Percentiles rank a stretch among this genome's conserved stretches.
Evolutionary conservation across 37 sponge, comb jelly and placozoan genomes (phyloP).

Genomic region (Agelas oroides): DNA sequence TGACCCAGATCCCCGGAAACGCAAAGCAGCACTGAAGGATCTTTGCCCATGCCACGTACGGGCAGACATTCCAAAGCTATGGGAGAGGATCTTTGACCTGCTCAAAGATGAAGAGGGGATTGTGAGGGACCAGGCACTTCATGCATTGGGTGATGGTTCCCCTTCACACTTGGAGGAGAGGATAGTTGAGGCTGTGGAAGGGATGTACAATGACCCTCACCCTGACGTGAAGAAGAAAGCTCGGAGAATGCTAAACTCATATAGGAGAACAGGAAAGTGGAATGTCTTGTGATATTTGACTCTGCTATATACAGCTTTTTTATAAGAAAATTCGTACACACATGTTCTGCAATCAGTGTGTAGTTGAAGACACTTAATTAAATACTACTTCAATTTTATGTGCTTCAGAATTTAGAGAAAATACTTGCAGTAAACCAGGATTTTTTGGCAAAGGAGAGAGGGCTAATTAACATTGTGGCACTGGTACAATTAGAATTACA

Average conservation of each 20-base stretch:
- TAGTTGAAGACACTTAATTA: too few species aligned
- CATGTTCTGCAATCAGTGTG: slow-evolving; percentile 8
- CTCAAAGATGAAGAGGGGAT: slow-evolving; percentile 56
- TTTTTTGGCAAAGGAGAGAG: too few species aligned
- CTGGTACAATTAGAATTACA: too few species aligned
- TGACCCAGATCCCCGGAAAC: slow-evolving; percentile 61
- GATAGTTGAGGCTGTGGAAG: slow-evolving; percentile 68
- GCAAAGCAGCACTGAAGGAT: slow-evolving; percentile 69
- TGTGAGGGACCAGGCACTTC: slow-evolving; percentile 82
- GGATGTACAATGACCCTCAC: slow-evolving; percentile 74
- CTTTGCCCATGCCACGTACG: slow-evolving; percentile 79
- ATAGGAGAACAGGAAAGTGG: slow-evolving; percentile 80
- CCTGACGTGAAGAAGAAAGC: slow-evolving; percentile 82
- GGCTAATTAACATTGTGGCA: too few species aligned
- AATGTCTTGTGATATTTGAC: slow-evolving; percentile 64
- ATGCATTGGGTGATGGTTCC: slow-evolving; percentile 79
- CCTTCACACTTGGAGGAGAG: slow-evolving; percentile 66
- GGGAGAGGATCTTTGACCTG: slow-evolving; percentile 80
- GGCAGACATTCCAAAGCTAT: slow-evolving; percentile 69
- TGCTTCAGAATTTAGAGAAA: too few species aligned
- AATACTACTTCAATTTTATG: too few species aligned
- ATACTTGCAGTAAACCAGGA: too few species aligned
- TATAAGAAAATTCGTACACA: too few species aligned
- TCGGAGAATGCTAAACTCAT: slow-evolving; percentile 70
- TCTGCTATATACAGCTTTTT: too few species aligned